Evolutionary conservation across 2,113 vertebrate species (phyloP).

Genomic region (Tretioscincus oriximinensis): DNA sequence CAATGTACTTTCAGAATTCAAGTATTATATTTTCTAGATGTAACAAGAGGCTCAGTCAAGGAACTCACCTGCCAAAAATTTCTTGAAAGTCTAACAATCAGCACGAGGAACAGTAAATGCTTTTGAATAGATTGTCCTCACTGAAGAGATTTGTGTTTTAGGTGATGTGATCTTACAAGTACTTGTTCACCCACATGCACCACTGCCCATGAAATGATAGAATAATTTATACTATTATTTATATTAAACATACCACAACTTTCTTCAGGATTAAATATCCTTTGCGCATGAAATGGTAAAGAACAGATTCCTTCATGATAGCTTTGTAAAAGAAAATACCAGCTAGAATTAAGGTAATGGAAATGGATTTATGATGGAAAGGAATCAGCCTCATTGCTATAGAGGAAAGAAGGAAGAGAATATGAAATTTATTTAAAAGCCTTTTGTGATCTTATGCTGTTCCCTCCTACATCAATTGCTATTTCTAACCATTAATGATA

Average conservation of each 20-base stretch:
- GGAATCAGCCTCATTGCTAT: not conserved
- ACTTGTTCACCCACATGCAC: constrained; percentile 30
- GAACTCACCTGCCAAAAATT: constrained; percentile 22
- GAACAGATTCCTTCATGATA: constrained; percentile 13
- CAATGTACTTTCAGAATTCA: not conserved
- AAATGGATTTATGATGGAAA: not conserved
- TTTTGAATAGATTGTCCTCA: constrained; percentile 17
- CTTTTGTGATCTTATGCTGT: not conserved
- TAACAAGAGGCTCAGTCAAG: constrained; percentile 34
- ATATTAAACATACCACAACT: not conserved
- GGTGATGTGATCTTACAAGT: constrained; percentile 22
- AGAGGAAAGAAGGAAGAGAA: not conserved
- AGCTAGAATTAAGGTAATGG: constrained; percentile 22
- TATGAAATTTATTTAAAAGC: not conserved
- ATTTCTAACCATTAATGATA: too few species aligned
- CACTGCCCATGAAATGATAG: constrained; percentile 11
- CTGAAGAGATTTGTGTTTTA: constrained; percentile 36
- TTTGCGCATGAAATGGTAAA: constrained; percentile 39
- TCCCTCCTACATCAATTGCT: constrained; percentile 10
- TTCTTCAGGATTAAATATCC: constrained; percentile 34
- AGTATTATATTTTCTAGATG: not conserved
- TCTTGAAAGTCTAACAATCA: constrained; percentile 34
- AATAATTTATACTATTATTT: constrained; percentile 37
- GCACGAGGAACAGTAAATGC: constrained; percentile 23
- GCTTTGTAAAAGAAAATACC: constrained; percentile 9